Evolutionary conservation across 2,113 vertebrate species (phyloP).

Genomic region (Xenus cinereus): DNA sequence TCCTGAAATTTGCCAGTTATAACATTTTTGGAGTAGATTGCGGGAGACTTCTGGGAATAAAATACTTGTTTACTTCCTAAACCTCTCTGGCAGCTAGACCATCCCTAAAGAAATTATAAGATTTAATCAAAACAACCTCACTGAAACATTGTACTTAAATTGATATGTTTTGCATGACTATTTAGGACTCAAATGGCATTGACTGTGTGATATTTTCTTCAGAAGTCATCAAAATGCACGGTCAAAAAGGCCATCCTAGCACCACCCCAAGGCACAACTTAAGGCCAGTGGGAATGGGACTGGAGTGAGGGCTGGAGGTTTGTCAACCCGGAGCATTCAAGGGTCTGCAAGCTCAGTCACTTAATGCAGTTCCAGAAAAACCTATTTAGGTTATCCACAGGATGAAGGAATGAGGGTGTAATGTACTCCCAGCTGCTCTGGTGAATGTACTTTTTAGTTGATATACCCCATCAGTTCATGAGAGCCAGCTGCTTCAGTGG

Average conservation of each 20-base stretch:
- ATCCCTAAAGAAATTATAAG: not conserved
- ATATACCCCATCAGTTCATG: not conserved
- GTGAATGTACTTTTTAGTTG: not conserved
- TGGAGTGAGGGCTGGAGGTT: not conserved
- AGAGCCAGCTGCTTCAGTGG: not conserved
- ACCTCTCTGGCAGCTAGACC: not conserved
- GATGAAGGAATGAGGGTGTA: not conserved
- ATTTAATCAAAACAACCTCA: not conserved
- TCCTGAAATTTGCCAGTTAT: not conserved
- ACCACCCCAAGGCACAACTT: not conserved
- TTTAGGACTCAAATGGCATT: fast-evolving
- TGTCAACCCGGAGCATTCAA: not conserved
- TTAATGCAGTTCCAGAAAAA: not conserved
- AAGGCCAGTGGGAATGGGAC: not conserved
- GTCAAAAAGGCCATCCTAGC: not conserved
- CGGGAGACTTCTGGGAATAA: not conserved
- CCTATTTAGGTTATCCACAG: not conserved
- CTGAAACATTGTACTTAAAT: not conserved
- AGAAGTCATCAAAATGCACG: not conserved
- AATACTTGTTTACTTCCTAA: not conserved
- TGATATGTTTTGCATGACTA: not conserved
- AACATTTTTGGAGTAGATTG: not conserved
- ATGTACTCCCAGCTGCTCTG: not conserved
- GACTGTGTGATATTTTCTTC: not conserved
- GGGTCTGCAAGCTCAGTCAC: not conserved